A percentile compares a stretch with the other conserved stretches of the same genome.
These are phyloP conservation scores for Larimichthys crocea DNA, from an alignment of 2,113 vertebrate species.

Conservation along the genomic window DNA sequence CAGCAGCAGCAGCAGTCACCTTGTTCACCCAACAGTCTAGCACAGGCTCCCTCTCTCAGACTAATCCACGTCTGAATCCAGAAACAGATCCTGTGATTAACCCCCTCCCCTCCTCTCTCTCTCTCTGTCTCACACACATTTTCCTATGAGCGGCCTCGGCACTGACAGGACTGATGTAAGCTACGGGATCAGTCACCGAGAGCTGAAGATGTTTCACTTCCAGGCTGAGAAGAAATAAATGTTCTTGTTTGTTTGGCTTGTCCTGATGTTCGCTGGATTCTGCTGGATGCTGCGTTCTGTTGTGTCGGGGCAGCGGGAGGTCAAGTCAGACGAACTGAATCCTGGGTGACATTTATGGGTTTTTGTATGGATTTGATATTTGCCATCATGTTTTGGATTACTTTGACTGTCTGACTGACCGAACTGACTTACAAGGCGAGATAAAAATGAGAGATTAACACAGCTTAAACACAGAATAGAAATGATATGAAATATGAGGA, in stretches of 20 bases:
- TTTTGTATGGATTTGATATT: neutral
- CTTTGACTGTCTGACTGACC: too few relatives aligned
- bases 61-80: slow-evolving; percentile 53
- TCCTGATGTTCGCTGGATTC: neutral
- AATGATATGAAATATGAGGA: too few relatives aligned
- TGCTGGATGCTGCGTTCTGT: neutral
- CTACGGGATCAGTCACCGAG: slow-evolving; percentile 11
- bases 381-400: too few relatives aligned
- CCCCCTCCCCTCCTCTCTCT: neutral
- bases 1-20: slow-evolving; percentile 27
- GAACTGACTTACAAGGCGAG: too few relatives aligned
- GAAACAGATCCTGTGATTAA: slow-evolving; percentile 59
- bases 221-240: neutral
- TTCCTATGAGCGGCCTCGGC: slow-evolving; percentile 53
- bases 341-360: too few relatives aligned
- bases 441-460: too few relatives aligned
- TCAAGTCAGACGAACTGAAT: neutral
- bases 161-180: slow-evolving; percentile 50
- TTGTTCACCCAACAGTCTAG: slow-evolving; percentile 29
- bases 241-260: neutral
- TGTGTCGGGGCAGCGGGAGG: neutral
- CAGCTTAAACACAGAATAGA: too few relatives aligned
- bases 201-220: neutral
- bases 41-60: slow-evolving; percentile 20
- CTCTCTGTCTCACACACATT: slow-evolving; percentile 44